phyloP scores from a whole-genome alignment of 2,888 invertebrate genomes.

The Onchidella celtica region DNA sequence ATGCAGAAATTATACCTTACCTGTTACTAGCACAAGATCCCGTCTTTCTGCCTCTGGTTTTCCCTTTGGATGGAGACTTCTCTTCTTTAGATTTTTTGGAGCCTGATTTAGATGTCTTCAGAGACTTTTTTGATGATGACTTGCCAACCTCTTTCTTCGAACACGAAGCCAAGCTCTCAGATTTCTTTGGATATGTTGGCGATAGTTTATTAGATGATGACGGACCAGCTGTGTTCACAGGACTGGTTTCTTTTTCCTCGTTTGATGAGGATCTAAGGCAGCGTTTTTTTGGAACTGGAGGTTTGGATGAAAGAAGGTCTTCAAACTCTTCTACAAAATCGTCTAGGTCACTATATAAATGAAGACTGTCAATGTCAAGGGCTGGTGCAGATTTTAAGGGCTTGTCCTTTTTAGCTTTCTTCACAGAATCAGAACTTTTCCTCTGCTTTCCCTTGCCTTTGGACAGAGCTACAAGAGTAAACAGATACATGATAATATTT shows the following conservation, averaged over 20 bases:
- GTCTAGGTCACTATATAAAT: constrained; percentile 31
- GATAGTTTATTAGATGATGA: constrained; percentile 44
- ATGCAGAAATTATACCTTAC: too few relatives aligned
- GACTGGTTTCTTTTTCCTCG: constrained; percentile 51
- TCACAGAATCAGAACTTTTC: constrained; percentile 18
- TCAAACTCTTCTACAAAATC: constrained; percentile 40
- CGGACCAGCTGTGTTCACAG: constrained; percentile 39
- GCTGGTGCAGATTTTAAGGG: background rate
- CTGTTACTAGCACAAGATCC: constrained; percentile 86
- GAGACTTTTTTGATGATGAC: constrained; percentile 6
- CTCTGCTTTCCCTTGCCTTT: constrained; percentile 31
- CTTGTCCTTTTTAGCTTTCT: constrained; percentile 22
- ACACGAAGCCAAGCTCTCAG: constrained; percentile 24
- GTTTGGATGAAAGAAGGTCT: constrained; percentile 26
- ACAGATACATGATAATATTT: too few relatives aligned
- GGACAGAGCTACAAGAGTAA: too few relatives aligned
- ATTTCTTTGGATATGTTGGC: constrained; percentile 23
- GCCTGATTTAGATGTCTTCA: constrained; percentile 33
- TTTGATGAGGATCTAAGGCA: constrained; percentile 53
- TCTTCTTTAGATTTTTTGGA: constrained; percentile 35
- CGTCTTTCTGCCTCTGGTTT: constrained; percentile 80
- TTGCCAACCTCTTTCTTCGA: constrained; percentile 34
- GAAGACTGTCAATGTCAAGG: constrained; percentile 6
- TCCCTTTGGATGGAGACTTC: constrained; percentile 42
- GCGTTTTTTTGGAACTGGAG: constrained; percentile 47